Base-by-base conservation (phyloP, 2,797 vertebrate species). In the Periophthalmus magnuspinnatus region DNA sequence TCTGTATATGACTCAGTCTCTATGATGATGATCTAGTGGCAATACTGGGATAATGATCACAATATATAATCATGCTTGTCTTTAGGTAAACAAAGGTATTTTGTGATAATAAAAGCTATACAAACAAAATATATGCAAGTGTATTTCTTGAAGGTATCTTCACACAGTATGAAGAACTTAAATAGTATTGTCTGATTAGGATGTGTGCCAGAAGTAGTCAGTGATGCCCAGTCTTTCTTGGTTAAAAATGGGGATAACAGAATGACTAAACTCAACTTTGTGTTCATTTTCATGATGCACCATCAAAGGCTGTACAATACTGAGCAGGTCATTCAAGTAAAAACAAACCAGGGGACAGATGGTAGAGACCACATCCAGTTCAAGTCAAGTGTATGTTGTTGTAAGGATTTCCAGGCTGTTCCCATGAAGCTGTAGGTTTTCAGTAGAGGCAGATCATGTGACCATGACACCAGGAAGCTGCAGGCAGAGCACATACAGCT, bases 261-360 rank as follows among this genome's bases (percentile, higher is more conserved):
- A 79, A 80, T 67, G 41, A 45, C 19, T 61, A 28, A 72, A 58
- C 62, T 11, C 5, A 22, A 45, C n/a, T 38, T 45, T 70, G 70
- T 45, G 16, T 45, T 57, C 32, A n/a, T 47, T 65, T 36, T 36
- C 63, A 60, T 55, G 52, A 14, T 21, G 24, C 70, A 6, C 16
- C 64, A 33, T 14, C 48, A 36, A 57, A 70, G 61, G 69, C 33
- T 10, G 67, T 76, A 81, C 76, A 89, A 90, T 83, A 88, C 86
- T 88, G 85, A 85, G 67, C 32, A 74, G 83, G 85, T 83, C 57
- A 80, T 86, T 89, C 79, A 88, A 88, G 85, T 84, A 84, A 77
- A 86, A 77, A 74, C 34, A 81, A 70, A 74, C 9, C 66, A 17
- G 33, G 48, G 33, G 5, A 58, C 34, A 68, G 55, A 80, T 21